These are phyloP conservation scores for Lophura nycthemera DNA, from an alignment of 2,113 vertebrate genomes.

Conservation along the genomic window DNA sequence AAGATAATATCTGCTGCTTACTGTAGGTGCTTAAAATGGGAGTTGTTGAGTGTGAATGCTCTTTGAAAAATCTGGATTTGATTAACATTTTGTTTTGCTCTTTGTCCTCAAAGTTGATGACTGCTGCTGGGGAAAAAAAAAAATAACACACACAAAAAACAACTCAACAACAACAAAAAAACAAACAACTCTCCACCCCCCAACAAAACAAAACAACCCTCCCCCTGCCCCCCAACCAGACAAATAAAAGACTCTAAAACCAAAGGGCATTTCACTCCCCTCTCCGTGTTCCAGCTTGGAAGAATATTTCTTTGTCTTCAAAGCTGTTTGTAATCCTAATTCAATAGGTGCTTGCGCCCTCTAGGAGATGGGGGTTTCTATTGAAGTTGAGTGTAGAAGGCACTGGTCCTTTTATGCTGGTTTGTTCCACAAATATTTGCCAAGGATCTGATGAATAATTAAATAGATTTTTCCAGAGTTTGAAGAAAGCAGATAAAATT, in stretches of 20 bases:
- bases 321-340: conserved; percentile 30
- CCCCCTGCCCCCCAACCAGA: background rate
- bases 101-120: conserved; percentile 62
- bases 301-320: conserved; percentile 31
- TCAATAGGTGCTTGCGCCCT: conserved; percentile 47
- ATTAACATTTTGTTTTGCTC: conserved; percentile 69
- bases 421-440: conserved; percentile 60
- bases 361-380: conserved; percentile 31
- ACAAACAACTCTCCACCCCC: background rate
- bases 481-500: conserved; percentile 61
- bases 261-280: conserved; percentile 39
- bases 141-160: background rate
- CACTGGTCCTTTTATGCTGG: conserved; percentile 37
- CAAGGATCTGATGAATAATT: conserved; percentile 43
- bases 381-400: conserved; percentile 37
- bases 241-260: background rate
- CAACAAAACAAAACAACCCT: background rate
- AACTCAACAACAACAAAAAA: background rate
- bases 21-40: conserved; percentile 64
- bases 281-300: background rate
- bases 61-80: conserved; percentile 65
- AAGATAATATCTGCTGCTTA: conserved; percentile 53
- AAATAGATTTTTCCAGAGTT: conserved; percentile 51
- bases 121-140: conserved; percentile 26
- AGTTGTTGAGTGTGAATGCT: conserved; percentile 50